A percentile compares a stretch with the other conserved stretches of the same genome.
Evolutionary conservation across 1,140 invertebrate genomes (phyloP).

Genomic region (Dreissena rostriformis): DNA sequence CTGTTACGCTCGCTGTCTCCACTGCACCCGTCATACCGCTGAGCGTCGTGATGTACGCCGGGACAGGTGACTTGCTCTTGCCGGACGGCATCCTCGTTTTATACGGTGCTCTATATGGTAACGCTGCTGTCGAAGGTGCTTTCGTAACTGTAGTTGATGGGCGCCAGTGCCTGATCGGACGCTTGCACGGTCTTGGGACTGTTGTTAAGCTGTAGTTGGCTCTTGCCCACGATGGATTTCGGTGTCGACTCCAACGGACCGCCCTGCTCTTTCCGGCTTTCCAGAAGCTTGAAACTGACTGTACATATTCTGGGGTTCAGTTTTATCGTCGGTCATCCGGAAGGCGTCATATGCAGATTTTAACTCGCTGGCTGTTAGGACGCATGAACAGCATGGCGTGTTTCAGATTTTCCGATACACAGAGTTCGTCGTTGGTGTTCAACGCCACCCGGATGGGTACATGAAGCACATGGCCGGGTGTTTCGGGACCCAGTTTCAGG

Average conservation of each 20-base stretch:
- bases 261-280: conserved; percentile 43
- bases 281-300: conserved; percentile 42
- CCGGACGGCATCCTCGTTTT: background rate
- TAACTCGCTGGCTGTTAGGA: conserved; percentile 56
- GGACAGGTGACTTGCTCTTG: background rate
- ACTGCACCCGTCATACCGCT: conserved; percentile 25
- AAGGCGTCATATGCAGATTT: conserved; percentile 51
- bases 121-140: conserved; percentile 29
- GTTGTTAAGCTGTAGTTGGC: background rate
- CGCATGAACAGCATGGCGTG: conserved; percentile 60
- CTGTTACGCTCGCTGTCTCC: conserved; percentile 38
- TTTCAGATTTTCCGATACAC: conserved; percentile 62
- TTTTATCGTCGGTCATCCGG: conserved; percentile 2
- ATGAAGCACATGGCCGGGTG: conserved; percentile 55
- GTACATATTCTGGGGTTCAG: conserved; percentile 16
- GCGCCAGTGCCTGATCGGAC: conserved; percentile 33
- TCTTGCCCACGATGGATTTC: conserved; percentile 40
- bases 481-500: conserved; percentile 50
- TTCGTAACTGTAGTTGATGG: conserved; percentile 26
- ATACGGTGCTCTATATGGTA: background rate
- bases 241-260: conserved; percentile 31
- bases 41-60: conserved; percentile 24
- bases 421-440: conserved; percentile 60
- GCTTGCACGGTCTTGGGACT: conserved; percentile 26
- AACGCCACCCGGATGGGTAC: conserved; percentile 60